Percentiles rank a stretch among this genome's conserved stretches.
phyloP scores from a whole-genome alignment of 2,888 invertebrate genomes.

The Cephus pygmeus region DNA sequence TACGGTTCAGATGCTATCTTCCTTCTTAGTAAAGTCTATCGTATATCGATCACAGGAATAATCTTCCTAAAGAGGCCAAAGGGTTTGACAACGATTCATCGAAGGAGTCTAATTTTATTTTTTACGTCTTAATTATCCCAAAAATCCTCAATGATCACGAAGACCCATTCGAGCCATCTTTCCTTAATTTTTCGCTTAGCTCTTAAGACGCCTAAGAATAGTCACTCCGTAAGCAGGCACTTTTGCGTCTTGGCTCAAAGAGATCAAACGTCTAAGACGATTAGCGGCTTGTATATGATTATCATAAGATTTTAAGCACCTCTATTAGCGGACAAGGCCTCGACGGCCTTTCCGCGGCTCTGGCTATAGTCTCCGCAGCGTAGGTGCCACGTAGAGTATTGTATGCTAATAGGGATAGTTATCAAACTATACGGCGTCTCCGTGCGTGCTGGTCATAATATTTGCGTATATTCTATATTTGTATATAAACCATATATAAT shows the following conservation, averaged over 20 bases:
- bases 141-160: neutral
- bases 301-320: slow-evolving; percentile 33
- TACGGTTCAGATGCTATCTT: neutral
- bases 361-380: slow-evolving; percentile 15
- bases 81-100: slow-evolving; percentile 8
- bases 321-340: slow-evolving; percentile 25
- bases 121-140: neutral
- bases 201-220: neutral
- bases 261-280: slow-evolving; percentile 18
- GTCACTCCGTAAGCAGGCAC: neutral
- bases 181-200: neutral
- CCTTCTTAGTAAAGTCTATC: neutral
- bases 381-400: slow-evolving; percentile 34
- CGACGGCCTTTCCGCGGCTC: slow-evolving; percentile 8
- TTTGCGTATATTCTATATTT: slow-evolving; percentile 12
- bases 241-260: neutral
- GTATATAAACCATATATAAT: slow-evolving; percentile 12
- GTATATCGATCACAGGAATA: neutral
- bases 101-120: neutral
- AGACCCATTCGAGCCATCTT: neutral
- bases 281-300: slow-evolving; percentile 26
- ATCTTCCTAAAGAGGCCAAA: neutral
- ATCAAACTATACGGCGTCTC: neutral
- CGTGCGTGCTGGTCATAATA: neutral
- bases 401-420: slow-evolving; percentile 37